Conservation (phyloP, 2,888 invertebrate species). For the Melipona bicolor region DNA sequence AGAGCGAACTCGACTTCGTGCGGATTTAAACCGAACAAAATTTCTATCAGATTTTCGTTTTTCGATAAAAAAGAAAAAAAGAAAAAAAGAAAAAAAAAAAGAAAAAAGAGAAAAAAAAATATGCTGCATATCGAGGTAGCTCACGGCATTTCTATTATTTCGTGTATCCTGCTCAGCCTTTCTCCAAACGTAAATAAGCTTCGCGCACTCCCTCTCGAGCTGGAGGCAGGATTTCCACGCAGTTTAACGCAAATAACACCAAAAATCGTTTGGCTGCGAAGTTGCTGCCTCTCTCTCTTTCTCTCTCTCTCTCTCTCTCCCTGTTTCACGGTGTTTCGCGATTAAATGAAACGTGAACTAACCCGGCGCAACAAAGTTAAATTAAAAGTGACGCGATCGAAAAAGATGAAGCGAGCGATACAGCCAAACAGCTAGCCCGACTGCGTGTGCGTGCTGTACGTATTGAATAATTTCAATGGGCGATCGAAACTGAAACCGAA, state of each 20-base stretch:
- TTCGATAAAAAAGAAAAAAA: neutral
- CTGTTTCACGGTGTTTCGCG: neutral
- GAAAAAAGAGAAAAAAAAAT: too few species aligned
- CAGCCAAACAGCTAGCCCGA: neutral
- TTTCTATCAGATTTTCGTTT: neutral
- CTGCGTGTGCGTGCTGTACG: neutral
- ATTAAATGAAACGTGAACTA: slow-evolving; percentile 16
- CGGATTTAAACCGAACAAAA: too few species aligned
- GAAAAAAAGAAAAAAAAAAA: too few species aligned
- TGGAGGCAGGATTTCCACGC: neutral
- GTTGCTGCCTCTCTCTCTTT: neutral
- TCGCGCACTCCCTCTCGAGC: neutral
- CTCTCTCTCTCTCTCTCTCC: neutral
- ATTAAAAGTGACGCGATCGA: neutral
- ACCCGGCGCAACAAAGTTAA: neutral
- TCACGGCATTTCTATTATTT: neutral
- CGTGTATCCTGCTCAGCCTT: neutral
- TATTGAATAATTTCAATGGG: slow-evolving; percentile 2
- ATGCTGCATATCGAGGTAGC: neutral
- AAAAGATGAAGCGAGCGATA: neutral
- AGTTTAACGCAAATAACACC: neutral
- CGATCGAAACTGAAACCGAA: neutral
- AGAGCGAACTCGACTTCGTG: neutral
- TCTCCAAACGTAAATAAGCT: neutral
- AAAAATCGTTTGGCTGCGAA: neutral